Base-by-base conservation (phyloP, 2,797 vertebrate genomes). In the Esox lucius region DNA sequence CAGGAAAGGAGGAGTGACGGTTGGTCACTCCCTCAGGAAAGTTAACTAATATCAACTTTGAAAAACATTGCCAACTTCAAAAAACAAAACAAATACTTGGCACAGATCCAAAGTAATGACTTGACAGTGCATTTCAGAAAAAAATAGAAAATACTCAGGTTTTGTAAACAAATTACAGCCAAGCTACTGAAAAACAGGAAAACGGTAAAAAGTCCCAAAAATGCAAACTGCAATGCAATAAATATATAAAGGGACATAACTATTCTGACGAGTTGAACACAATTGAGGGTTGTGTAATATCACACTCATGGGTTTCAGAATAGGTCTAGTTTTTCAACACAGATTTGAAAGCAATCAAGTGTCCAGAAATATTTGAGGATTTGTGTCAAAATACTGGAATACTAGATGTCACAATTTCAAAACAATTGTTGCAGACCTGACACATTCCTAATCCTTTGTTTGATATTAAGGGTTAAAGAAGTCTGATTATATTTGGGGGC, bases 1-100 rank as follows among this genome's bases (percentile, higher is more conserved):
- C 81, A 51, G 46, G 33, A 26, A 68, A 35, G 81, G 90, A 91
- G 91, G 92, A 81, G 90, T 91, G 71, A 39, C 26, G 71, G 42
- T 33, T 67, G 22, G 17, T 46, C 61, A 35, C 51, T 31, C 22
- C 35, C 70, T 65, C 24, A 56, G 59, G 62, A 19, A 59, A 6
- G 5, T 24, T 6, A 28, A 61, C 35, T 42, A 31, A 46, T 46
- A 16, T 61, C 24, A 64, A 46, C 42, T 42, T 42, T 5, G 39
- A 71, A 49, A 71, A 1, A 61, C 16, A 42, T 42, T 42, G 5
- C 15, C 59, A 71, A 1, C 28, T 2, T 59, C 11, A 53, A 2
- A 19, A 35, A 22, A 81, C 74, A 90, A 77, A 76, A 74, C 49
- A 72, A 80, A 61, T 24, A 0, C 71, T 39, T 65, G 71, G 65